Percentiles rank a stretch among this genome's conserved stretches.
phyloP scores from a whole-genome alignment of 2,113 vertebrate genomes.

The Daboia siamensis region DNA sequence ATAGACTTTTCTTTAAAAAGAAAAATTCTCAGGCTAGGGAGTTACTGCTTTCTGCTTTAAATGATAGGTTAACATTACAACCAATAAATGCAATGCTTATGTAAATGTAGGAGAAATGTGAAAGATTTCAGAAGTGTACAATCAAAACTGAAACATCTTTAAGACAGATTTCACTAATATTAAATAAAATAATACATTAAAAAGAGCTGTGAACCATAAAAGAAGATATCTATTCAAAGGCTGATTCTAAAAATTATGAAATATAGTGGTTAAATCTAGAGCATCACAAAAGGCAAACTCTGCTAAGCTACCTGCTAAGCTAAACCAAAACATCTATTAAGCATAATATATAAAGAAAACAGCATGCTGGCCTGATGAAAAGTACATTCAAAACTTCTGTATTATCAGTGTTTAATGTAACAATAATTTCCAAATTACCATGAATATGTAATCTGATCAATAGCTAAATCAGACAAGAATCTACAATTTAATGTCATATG shows the following conservation, averaged over 20 bases:
- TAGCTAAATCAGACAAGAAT: background rate
- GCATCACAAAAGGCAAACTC: background rate
- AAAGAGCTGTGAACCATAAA: slow-evolving; percentile 13
- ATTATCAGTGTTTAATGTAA: background rate
- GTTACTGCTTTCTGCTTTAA: background rate
- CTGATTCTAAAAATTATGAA: background rate
- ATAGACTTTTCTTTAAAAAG: background rate
- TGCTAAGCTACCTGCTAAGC: slow-evolving; percentile 1
- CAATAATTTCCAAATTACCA: background rate
- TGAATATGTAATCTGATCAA: background rate
- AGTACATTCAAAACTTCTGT: background rate
- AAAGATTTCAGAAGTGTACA: background rate
- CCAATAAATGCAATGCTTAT: background rate
- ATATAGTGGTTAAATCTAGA: background rate
- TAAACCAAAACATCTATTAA: slow-evolving; percentile 22
- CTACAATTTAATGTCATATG: background rate
- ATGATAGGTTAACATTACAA: background rate
- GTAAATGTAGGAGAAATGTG: background rate
- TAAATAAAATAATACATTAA: background rate
- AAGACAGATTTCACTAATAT: background rate
- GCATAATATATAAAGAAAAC: background rate
- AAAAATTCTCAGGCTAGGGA: background rate
- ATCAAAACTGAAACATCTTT: slow-evolving; percentile 1
- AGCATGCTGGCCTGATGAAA: background rate
- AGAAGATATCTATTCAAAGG: background rate